These are phyloP conservation scores for Barnardius zonarius DNA, from an alignment of 2,113 vertebrate species.

Conservation along the genomic window DNA sequence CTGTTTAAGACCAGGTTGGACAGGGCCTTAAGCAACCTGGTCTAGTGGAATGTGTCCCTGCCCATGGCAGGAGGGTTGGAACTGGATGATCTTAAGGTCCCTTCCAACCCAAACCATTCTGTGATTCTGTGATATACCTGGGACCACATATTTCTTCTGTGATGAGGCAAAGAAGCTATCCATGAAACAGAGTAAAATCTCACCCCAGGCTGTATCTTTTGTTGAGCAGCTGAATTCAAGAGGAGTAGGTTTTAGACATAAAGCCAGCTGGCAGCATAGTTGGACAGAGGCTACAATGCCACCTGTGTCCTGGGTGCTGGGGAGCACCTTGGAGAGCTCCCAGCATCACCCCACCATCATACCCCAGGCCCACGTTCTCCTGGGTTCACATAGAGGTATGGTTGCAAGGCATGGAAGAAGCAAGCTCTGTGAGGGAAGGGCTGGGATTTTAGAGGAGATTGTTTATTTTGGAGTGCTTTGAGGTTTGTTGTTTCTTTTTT, in stretches of 20 bases:
- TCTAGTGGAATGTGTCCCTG: not conserved
- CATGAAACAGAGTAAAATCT: constrained; percentile 54
- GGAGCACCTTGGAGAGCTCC: not conserved
- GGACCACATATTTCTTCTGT: constrained; percentile 36
- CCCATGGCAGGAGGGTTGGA: not conserved
- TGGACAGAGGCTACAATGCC: constrained; percentile 63
- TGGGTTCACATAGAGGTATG: constrained; percentile 49
- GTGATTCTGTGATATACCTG: not conserved
- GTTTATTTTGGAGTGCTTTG: not conserved
- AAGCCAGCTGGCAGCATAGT: constrained; percentile 72
- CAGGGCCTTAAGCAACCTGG: not conserved
- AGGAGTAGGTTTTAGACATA: constrained; percentile 54
- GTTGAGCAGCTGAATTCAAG: constrained; percentile 73
- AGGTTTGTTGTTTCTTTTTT: not conserved
- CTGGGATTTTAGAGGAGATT: not conserved
- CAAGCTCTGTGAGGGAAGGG: not conserved
- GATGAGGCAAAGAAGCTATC: constrained; percentile 74
- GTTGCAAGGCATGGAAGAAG: not conserved
- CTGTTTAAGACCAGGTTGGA: not conserved
- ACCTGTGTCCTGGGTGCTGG: constrained; percentile 3
- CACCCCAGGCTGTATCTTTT: not conserved
- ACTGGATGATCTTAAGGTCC: not conserved
- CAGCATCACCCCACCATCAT: not conserved
- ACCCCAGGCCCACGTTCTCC: not conserved
- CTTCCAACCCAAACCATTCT: not conserved